Evolutionary conservation across 2,888 invertebrate genomes (phyloP), one percentile per base, ranked within the genome.

Genomic region (Scelioninae gen. 1): DNA sequence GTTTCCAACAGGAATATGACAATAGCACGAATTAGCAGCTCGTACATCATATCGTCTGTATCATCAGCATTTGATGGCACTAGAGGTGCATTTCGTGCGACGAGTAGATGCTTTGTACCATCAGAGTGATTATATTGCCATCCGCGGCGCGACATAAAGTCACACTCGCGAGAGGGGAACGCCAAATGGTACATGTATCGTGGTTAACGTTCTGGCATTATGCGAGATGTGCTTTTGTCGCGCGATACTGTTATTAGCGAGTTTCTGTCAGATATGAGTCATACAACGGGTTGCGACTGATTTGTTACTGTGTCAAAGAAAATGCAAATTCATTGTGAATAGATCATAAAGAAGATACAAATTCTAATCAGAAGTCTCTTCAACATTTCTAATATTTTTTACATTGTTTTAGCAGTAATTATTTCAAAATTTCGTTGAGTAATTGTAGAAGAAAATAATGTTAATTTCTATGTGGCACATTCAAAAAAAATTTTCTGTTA

Each of bases 91-190:
- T 78, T 83, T 80, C 71, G 83, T 83, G 85, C 86, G n/a, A n/a
- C n/a, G n/a, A n/a, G n/a, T n/a, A n/a, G 86, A 84, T 86, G 90
- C 92, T 91, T 92, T 91, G 92, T 92, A 84, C 90, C 91, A 91
- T 92, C 91, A 91, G 88, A 88, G 86, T 92, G 91, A 92, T 92
- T 92, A 91, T 90, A 91, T 90, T 90, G 90, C 89, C 88, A 88
- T 90, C 88, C n/a, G n/a, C n/a, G n/a, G n/a, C 88, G 88, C 87
- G 85, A 88, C 89, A 87, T 89, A 88, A 88, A 89, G 88, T 88
- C 88, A 84, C 84, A 85, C 84, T 84, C 86, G 85, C 84, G 82
- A 84, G 79, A 86, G 84, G 85, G 84, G 85, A 85, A 85, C n/a
- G n/a, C 85, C 84, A 84, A 85, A 86, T 87, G 87, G 86, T 79